phyloP scores from a whole-genome alignment of 37 sponge, comb jelly and placozoan genomes.

The Mnemiopsis leidyi region DNA sequence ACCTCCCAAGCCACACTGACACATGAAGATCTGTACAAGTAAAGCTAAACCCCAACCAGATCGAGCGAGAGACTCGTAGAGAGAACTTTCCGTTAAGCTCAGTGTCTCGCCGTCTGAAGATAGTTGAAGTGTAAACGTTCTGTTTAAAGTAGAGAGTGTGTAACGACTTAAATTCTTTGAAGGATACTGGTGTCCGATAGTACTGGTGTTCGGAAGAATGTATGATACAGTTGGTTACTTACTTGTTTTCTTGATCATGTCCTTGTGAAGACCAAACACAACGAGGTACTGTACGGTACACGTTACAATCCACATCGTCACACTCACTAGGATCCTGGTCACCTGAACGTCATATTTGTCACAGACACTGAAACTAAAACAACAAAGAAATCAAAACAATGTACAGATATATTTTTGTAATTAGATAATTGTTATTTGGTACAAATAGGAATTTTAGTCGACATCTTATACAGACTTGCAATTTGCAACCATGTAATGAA shows the following conservation, averaged over 20 bases:
- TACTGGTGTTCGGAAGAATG: no score
- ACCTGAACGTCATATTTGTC: neutral
- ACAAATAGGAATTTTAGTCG: no score
- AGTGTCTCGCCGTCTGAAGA: neutral
- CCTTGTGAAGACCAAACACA: slow-evolving; percentile 24
- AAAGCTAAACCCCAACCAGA: slow-evolving; percentile 16
- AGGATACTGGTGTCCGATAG: no score
- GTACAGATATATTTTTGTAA: no score
- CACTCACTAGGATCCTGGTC: neutral
- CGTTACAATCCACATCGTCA: neutral
- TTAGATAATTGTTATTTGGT: no score
- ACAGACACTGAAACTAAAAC: no score
- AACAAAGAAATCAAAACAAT: no score
- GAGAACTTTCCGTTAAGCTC: neutral
- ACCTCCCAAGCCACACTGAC: slow-evolving; percentile 46
- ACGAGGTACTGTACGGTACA: slow-evolving; percentile 10
- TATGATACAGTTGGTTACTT: neutral
- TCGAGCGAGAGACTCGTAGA: slow-evolving; percentile 47
- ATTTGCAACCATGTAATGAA: no score
- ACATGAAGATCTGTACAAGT: neutral
- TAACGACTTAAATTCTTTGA: no score
- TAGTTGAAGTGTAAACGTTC: no score
- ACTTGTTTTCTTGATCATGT: slow-evolving; percentile 30
- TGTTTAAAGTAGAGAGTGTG: no score
- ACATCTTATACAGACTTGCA: no score